Base-by-base conservation (phyloP, 2,113 vertebrate genomes). In the Heteronetta atricapilla region DNA sequence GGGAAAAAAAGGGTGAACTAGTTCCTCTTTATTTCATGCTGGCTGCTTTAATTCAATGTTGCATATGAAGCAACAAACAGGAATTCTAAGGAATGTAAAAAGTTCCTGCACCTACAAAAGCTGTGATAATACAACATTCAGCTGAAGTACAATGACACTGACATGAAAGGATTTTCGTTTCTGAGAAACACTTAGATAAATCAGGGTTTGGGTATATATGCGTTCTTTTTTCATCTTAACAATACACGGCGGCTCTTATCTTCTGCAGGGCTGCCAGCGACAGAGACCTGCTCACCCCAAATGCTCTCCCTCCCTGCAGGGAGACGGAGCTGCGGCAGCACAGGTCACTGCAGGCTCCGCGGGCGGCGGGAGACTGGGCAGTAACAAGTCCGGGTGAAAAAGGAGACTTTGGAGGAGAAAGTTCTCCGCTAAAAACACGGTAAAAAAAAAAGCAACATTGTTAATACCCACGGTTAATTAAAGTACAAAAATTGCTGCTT, bases 21-120 rank as follows among this genome's bases (percentile, higher is more conserved):
- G 60, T 83, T 90, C 46, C 70, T 90, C 74, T 87, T 60, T 36
- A 62, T 52, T 90, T 83, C 40, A 52, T 58, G 28, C 64, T 91
- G 42, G 26, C 50, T 94, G 70, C 87, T 96, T 94, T 92, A 89
- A 95, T 91, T 86, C 11, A 5, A 42, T 42, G 59, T 67, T 91
- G 82, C 86, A 74, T 67, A 83, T 55, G 66, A 94, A 94, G 68
- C 68, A 86, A 92, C 44, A 91, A 81, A 77, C 55, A 94, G 72
- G 60, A 95, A 94, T 46, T 52, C 44, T 66, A 78, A 56, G 36
- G 63, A 89, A 91, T 50, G 48, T 40, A 53, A 40, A 11, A 92
- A 73, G 79, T 52, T 78, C 33, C 69, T 81, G 13, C 62, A 36
- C 36, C 55, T 80, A 56, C 56, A 85, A 81, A 96, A 91, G 48